Conservation (phyloP, 2,797 vertebrate genomes). For the Cuculus canorus region DNA sequence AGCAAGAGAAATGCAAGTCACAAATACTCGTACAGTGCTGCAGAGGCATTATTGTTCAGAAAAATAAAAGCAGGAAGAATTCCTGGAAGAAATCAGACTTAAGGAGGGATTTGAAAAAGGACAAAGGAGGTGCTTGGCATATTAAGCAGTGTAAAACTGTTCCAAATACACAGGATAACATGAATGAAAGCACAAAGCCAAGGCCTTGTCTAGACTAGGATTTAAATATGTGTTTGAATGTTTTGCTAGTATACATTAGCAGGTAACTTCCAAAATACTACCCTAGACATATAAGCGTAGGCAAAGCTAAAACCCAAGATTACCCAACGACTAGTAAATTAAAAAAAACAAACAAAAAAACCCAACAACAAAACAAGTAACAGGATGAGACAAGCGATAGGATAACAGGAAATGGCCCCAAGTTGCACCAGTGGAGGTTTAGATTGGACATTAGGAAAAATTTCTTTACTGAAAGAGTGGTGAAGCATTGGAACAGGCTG, state of each 20-base stretch:
- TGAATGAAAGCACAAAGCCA: neutral
- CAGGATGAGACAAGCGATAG: too few relatives aligned
- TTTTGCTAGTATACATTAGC: neutral
- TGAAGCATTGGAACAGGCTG: too few relatives aligned
- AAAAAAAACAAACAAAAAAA: too few relatives aligned
- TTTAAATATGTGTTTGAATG: neutral
- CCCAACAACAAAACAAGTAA: neutral
- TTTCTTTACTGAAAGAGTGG: too few relatives aligned
- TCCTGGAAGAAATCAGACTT: neutral
- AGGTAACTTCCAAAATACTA: neutral
- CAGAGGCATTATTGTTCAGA: neutral
- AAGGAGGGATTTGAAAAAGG: neutral
- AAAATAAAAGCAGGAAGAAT: neutral
- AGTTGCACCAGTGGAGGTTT: too few relatives aligned
- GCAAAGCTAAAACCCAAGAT: neutral
- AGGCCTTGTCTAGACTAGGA: conserved; percentile 7
- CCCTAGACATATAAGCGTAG: accelerated
- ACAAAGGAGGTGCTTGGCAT: neutral
- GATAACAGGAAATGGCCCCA: too few relatives aligned
- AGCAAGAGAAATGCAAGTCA: neutral
- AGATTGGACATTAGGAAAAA: too few relatives aligned
- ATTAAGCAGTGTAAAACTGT: neutral
- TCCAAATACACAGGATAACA: neutral
- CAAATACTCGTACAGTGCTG: neutral
- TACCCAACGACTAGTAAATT: too few relatives aligned